These are phyloP conservation scores for Nixonia krombeini DNA, from an alignment of 1,140 invertebrate genomes.

Conservation along the genomic window DNA sequence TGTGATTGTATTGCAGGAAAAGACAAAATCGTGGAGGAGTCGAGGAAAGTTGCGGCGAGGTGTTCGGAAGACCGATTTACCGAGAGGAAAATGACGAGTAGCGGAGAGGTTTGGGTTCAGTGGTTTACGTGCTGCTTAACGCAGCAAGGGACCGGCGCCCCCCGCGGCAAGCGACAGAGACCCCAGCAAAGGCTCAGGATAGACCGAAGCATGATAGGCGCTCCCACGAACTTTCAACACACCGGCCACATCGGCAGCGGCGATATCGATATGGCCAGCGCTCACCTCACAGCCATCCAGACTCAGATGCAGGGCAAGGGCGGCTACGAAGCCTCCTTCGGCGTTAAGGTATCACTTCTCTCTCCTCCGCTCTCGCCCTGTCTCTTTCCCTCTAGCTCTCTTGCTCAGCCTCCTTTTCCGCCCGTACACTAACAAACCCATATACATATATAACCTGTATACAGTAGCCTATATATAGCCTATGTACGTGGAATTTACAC, in stretches of 20 bases:
- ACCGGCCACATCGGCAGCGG: slow-evolving; percentile 93
- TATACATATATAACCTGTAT: too few relatives aligned
- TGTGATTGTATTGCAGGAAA: slow-evolving; percentile 8
- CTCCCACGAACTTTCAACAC: slow-evolving; percentile 92
- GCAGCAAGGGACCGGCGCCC: slow-evolving; percentile 76
- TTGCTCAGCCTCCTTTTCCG: too few relatives aligned
- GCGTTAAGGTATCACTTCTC: slow-evolving; percentile 70
- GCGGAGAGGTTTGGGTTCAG: slow-evolving; percentile 85
- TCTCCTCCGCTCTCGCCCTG: not conserved
- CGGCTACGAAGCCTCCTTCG: slow-evolving; percentile 81
- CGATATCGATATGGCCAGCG: slow-evolving; percentile 83
- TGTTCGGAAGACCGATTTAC: slow-evolving; percentile 9
- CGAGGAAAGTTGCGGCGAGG: slow-evolving; percentile 10
- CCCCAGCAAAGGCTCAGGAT: slow-evolving; percentile 80
- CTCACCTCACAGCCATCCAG: slow-evolving; percentile 83
- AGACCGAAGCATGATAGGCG: slow-evolving; percentile 93
- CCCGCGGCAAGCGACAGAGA: slow-evolving; percentile 75
- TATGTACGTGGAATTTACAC: too few relatives aligned
- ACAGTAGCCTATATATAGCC: too few relatives aligned
- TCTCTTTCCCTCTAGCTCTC: too few relatives aligned
- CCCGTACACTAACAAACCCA: not conserved
- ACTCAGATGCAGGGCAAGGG: slow-evolving; percentile 92
- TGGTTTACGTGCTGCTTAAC: slow-evolving; percentile 89
- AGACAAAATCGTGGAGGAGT: slow-evolving; percentile 6
- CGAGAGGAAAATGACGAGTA: slow-evolving; percentile 77